Evolutionary conservation across 2,888 invertebrate genomes (phyloP).

Genomic region (Mesochorus sp.): DNA sequence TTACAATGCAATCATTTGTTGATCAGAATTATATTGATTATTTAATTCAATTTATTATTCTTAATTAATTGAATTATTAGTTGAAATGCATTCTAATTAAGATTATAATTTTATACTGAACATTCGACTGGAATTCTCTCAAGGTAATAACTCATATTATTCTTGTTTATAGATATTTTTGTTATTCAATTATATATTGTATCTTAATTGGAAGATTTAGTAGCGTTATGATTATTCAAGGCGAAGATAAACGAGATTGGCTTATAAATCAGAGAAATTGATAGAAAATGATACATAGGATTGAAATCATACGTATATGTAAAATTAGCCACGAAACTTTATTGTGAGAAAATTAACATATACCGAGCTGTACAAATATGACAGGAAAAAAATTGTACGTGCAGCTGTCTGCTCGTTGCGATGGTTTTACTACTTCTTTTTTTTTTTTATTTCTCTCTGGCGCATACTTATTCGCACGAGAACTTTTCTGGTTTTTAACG

Average conservation of each 20-base stretch:
- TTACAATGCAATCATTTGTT: too few species aligned
- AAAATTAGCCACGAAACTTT: background rate
- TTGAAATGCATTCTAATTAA: too few species aligned
- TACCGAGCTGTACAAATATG: constrained; percentile 1
- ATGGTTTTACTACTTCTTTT: constrained; percentile 1
- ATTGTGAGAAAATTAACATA: background rate
- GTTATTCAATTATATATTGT: too few species aligned
- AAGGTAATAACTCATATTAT: too few species aligned
- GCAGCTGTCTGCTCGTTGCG: background rate
- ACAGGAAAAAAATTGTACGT: background rate
- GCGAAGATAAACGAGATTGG: background rate
- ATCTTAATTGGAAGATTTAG: too few species aligned
- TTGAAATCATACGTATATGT: background rate
- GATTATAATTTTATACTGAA: too few species aligned
- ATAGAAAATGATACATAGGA: background rate
- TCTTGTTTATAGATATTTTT: too few species aligned
- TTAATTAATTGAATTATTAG: too few species aligned
- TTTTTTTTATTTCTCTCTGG: constrained; percentile 11
- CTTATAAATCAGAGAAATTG: background rate
- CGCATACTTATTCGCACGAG: background rate
- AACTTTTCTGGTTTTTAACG: constrained; percentile 5
- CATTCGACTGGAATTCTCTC: too few species aligned
- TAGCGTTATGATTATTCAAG: too few species aligned
- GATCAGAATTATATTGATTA: too few species aligned
- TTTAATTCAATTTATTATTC: too few species aligned